Evolutionary conservation across 1,140 invertebrate genomes (phyloP).

Genomic region (Lepidurus packardi): DNA sequence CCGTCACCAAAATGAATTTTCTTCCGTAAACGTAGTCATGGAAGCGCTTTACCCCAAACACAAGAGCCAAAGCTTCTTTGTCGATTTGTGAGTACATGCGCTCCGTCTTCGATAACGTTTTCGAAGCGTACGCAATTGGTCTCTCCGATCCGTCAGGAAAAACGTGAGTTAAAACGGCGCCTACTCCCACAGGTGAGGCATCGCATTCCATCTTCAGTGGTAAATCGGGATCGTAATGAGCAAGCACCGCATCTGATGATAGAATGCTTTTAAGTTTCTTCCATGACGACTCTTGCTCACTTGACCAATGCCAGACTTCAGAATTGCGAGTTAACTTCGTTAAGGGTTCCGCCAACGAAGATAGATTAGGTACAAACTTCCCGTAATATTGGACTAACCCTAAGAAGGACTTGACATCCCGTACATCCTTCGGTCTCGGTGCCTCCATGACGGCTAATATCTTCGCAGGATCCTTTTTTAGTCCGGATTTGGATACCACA

Average conservation of each 20-base stretch:
- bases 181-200: conserved; percentile 44
- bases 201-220: conserved; percentile 49
- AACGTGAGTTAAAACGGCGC: conserved; percentile 47
- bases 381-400: conserved; percentile 16
- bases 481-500: conserved; percentile 25
- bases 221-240: conserved; percentile 46
- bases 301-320: background rate
- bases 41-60: conserved; percentile 42
- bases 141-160: conserved; percentile 43
- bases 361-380: background rate
- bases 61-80: conserved; percentile 30
- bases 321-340: background rate
- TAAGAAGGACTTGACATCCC: background rate
- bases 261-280: conserved; percentile 25
- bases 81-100: conserved; percentile 30
- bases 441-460: conserved; percentile 31
- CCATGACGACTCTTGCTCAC: background rate
- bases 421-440: conserved; percentile 30
- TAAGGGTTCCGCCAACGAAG: conserved; percentile 6
- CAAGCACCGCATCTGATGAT: conserved; percentile 36
- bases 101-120: conserved; percentile 29
- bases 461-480: conserved; percentile 29
- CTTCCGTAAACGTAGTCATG: conserved; percentile 49
- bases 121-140: conserved; percentile 48
- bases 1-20: conserved; percentile 46